Base-by-base conservation (phyloP, 2,113 vertebrate species). In the Elgaria multicarinata region DNA sequence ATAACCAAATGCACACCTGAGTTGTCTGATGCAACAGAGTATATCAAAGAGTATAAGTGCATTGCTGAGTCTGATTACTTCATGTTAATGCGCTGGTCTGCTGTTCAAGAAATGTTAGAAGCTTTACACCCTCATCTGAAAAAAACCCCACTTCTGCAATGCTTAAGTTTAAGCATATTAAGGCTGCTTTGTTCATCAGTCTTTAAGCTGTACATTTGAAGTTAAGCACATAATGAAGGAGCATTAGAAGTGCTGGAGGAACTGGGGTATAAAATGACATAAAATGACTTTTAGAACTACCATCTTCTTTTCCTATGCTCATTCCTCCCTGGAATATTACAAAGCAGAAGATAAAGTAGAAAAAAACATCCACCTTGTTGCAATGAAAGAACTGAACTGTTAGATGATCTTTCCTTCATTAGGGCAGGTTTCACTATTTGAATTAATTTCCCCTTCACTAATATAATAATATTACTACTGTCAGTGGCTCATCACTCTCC, bases 101-200 rank as follows among this genome's bases (percentile, higher is more conserved):
- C 33, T 87, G 42, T 85, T 85, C 83, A 85, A 72, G 44, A 78
- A 78, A 79, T 78, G 18, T 87, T 87, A 50, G 74, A 31, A 53
- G 83, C 83, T 72, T 75, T 66, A 50, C 62, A 77, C 31, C 39
- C 16, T 67, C 31, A 87, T 64, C 58, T 22, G 22, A 20, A 39
- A 78, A 66, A 12, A n/a, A n/a, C n/a, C n/a, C 39, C 33, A n/a
- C 31, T 78, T 87, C 46, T 78, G 75, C 10, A n/a, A 44, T 16
- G 31, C 58, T 46, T 87, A 66, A 14, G 62, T 78, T 78, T 46
- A 87, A 87, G 58, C 85, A 87, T 24, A 77, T 78, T 78, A 85
- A 84, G 71, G 74, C 62, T 87, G 36, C 75, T 78, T 87, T 78
- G 42, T 42, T 87, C 62, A 53, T 78, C 42, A 50, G 75, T 67